These are phyloP conservation scores for Rhagonycha lutea DNA, from an alignment of 2,888 invertebrate species.

Conservation along the genomic window DNA sequence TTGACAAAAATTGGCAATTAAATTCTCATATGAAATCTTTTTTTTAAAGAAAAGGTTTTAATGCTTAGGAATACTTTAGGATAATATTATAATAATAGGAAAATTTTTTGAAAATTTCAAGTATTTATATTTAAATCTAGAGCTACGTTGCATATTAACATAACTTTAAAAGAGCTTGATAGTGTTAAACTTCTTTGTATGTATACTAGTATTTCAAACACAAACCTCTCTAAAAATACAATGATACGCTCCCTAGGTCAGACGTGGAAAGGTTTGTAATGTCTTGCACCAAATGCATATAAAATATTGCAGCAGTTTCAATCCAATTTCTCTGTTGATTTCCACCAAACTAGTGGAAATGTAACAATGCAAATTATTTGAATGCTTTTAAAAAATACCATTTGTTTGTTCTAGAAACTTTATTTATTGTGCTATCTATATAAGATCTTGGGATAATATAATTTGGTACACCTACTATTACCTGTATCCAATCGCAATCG, in stretches of 20 bases:
- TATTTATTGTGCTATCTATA: too few species aligned
- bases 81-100: too few species aligned
- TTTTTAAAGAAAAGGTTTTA: neutral
- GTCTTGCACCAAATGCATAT: conserved; percentile 21
- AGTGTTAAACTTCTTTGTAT: conserved; percentile 25
- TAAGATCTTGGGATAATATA: too few species aligned
- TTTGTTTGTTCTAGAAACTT: too few species aligned
- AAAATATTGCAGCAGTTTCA: conserved; percentile 18
- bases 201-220: conserved; percentile 23
- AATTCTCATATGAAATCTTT: too few species aligned
- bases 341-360: neutral
- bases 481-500: too few species aligned
- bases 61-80: too few species aligned
- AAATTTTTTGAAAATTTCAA: neutral
- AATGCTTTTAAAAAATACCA: too few species aligned
- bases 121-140: neutral
- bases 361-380: neutral
- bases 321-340: conserved; percentile 8
- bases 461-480: too few species aligned
- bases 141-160: neutral
- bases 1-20: too few species aligned
- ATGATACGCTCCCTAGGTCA: conserved; percentile 21
- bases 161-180: neutral
- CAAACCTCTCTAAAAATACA: conserved; percentile 25
- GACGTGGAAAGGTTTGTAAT: conserved; percentile 24